These are phyloP conservation scores for Podabrus alpinus DNA, from an alignment of 2,888 invertebrate genomes.

Conservation along the genomic window DNA sequence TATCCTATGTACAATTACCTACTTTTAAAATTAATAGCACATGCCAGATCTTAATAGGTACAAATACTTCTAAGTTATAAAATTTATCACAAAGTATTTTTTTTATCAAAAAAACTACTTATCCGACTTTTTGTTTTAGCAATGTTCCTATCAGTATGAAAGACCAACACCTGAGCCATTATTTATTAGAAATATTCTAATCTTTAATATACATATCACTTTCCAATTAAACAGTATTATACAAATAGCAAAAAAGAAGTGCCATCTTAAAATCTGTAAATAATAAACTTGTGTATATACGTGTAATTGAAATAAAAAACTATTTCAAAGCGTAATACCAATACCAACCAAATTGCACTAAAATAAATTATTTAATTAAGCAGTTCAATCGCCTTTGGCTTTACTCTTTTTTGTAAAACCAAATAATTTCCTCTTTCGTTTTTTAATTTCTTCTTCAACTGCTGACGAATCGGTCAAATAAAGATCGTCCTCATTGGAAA, in stretches of 20 bases:
- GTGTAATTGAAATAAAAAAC: conserved; percentile 3
- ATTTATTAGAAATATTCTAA: conserved; percentile 11
- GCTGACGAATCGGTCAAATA: conserved; percentile 73
- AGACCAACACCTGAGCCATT: conserved; percentile 10
- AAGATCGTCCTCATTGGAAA: conserved; percentile 64
- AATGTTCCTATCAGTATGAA: background rate
- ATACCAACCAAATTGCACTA: conserved; percentile 20
- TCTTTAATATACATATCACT: conserved; percentile 12
- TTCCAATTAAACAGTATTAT: conserved; percentile 2
- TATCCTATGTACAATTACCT: background rate
- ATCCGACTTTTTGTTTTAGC: background rate
- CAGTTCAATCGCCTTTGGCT: conserved; percentile 43
- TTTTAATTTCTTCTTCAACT: conserved; percentile 65
- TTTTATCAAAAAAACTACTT: background rate
- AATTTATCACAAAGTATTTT: background rate
- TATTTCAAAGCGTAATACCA: conserved; percentile 1
- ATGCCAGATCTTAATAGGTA: background rate
- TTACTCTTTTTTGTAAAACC: conserved; percentile 65
- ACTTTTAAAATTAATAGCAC: background rate
- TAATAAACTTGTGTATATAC: background rate
- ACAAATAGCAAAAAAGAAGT: conserved; percentile 2
- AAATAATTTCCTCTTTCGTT: conserved; percentile 64
- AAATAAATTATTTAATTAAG: conserved; percentile 3
- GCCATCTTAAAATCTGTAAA: background rate
- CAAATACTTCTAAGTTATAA: background rate